Evolutionary conservation across 2,113 vertebrate genomes (phyloP).

Genomic region (Uria aalge): DNA sequence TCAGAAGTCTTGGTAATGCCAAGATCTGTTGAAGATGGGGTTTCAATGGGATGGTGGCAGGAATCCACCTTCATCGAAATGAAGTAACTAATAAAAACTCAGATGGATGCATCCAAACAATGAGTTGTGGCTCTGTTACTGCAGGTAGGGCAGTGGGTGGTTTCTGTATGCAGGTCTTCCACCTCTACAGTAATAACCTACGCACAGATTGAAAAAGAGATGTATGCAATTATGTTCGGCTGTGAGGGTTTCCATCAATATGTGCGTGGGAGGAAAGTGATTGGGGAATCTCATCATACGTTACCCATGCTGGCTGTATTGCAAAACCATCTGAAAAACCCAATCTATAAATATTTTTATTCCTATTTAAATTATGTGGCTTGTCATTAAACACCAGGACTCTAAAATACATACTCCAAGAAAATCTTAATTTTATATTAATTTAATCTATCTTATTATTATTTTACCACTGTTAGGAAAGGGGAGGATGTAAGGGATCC

Average conservation of each 20-base stretch:
- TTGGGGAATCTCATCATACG: neutral
- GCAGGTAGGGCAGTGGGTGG: neutral
- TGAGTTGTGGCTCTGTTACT: slow-evolving; percentile 3
- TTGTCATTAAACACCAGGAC: neutral
- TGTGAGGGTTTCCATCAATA: slow-evolving; percentile 29
- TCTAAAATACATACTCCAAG: neutral
- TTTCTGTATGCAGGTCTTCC: slow-evolving; percentile 4
- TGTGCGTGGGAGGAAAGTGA: neutral
- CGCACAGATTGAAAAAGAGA: neutral
- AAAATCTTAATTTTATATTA: neutral
- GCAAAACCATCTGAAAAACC: neutral
- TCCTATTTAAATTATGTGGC: neutral
- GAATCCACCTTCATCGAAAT: neutral
- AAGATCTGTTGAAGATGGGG: neutral
- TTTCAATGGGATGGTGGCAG: neutral
- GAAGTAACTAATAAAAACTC: slow-evolving; percentile 23
- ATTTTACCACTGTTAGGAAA: neutral
- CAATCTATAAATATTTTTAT: slow-evolving; percentile 8
- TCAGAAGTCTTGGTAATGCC: neutral
- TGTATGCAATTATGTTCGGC: neutral
- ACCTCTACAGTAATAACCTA: slow-evolving; percentile 5
- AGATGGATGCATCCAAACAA: neutral
- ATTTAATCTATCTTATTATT: neutral
- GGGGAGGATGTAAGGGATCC: neutral
- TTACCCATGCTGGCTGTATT: neutral